These are phyloP conservation scores for Esox niger DNA, from an alignment of 2,113 vertebrate genomes.

Conservation along the genomic window DNA sequence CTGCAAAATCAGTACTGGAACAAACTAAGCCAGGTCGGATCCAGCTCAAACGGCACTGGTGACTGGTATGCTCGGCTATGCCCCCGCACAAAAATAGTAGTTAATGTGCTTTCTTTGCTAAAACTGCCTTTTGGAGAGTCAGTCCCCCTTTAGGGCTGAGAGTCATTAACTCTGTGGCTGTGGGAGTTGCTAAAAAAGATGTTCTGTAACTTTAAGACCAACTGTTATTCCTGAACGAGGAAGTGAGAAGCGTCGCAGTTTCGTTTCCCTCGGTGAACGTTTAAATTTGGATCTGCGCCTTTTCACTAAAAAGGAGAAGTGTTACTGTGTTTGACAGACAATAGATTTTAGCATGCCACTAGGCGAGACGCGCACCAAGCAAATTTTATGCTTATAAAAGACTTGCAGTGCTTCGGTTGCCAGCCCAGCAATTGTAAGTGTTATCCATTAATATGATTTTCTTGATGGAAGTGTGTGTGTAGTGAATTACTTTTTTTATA, in stretches of 20 bases:
- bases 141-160: too few relatives aligned
- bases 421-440: not conserved
- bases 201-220: constrained; percentile 57
- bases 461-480: not conserved
- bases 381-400: not conserved
- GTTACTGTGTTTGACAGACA: too few relatives aligned
- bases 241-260: constrained; percentile 43
- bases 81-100: too few relatives aligned
- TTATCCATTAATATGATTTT: not conserved
- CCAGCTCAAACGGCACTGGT: too few relatives aligned
- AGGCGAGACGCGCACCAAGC: not conserved
- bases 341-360: not conserved
- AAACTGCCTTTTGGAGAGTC: too few relatives aligned
- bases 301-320: constrained; percentile 39
- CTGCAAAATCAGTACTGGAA: too few relatives aligned
- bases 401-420: not conserved
- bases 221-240: constrained; percentile 20
- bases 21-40: too few relatives aligned
- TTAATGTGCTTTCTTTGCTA: too few relatives aligned
- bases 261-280: constrained; percentile 49
- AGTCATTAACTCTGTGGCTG: too few relatives aligned
- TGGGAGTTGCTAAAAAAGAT: not conserved
- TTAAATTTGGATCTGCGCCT: constrained; percentile 21
- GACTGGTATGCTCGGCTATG: too few relatives aligned
- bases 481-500: too few relatives aligned